Evolutionary conservation across 2,888 invertebrate genomes (phyloP).

Genomic region (Philereme vetulata): DNA sequence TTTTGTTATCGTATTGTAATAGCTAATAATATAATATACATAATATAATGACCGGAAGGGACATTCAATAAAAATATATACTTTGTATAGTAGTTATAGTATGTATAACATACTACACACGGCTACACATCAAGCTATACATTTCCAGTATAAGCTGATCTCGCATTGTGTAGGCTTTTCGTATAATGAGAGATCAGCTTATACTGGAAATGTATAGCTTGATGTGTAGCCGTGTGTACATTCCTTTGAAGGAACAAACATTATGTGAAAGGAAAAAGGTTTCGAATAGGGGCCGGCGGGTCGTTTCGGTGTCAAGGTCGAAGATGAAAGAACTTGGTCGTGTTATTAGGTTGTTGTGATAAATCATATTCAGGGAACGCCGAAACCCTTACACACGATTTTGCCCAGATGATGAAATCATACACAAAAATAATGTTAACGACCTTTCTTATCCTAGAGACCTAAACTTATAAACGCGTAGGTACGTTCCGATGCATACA

Average conservation of each 20-base stretch:
- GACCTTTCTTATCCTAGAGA: not conserved
- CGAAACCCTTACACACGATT: not conserved
- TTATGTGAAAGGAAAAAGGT: conserved; percentile 27
- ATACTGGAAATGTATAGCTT: too few species aligned
- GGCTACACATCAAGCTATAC: too few species aligned
- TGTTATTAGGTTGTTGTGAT: not conserved
- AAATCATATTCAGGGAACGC: not conserved
- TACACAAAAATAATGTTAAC: not conserved
- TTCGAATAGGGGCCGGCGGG: conserved; percentile 28
- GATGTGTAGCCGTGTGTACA: too few species aligned
- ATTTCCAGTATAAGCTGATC: too few species aligned
- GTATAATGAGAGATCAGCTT: too few species aligned
- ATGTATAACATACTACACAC: conserved; percentile 11
- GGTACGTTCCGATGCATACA: not conserved
- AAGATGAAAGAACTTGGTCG: conserved; percentile 2
- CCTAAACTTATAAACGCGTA: not conserved
- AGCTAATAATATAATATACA: too few species aligned
- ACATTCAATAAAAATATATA: conserved; percentile 27
- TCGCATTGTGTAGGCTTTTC: too few species aligned
- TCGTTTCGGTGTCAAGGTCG: conserved; percentile 33
- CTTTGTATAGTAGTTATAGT: conserved; percentile 8
- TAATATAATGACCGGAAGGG: conserved; percentile 25
- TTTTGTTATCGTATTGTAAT: conserved; percentile 21
- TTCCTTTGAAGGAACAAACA: conserved; percentile 28
- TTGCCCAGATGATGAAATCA: not conserved